These are phyloP conservation scores for Lagodon rhomboides DNA, from an alignment of 2,797 vertebrate genomes.

Conservation along the genomic window DNA sequence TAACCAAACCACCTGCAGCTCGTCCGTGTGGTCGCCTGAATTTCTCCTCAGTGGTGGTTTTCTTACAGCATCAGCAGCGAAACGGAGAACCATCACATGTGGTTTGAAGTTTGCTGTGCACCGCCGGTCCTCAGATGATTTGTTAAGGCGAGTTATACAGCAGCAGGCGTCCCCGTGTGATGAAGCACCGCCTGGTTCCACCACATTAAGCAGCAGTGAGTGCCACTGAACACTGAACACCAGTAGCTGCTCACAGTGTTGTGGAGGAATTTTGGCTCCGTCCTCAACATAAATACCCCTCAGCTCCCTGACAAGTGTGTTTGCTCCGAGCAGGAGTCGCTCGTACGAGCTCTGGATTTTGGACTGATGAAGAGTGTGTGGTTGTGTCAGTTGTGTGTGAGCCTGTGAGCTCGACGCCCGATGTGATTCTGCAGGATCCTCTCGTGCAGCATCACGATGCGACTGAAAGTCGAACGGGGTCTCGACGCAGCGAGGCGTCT, in stretches of 20 bases:
- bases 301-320: constrained; percentile 7
- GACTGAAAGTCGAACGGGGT: not conserved
- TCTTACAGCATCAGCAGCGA: not conserved
- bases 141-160: constrained; percentile 9
- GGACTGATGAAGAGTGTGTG: not conserved
- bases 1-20: not conserved
- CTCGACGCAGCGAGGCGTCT: not conserved
- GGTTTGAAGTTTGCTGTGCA: not conserved
- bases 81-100: not conserved
- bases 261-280: not conserved
- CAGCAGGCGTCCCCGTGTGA: not conserved
- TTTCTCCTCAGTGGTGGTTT: not conserved
- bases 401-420: not conserved
- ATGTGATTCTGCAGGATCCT: not conserved
- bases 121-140: not conserved
- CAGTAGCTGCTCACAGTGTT: not conserved
- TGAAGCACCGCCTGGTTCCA: not conserved
- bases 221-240: not conserved
- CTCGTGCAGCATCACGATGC: not conserved
- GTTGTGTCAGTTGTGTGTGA: no score
- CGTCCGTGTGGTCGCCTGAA: not conserved
- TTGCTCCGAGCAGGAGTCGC: constrained; percentile 6
- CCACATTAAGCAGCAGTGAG: constrained; percentile 9
- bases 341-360: not conserved
- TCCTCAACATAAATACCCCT: not conserved